Evolutionary conservation across 1,140 invertebrate species (phyloP), one percentile per base, ranked within the genome.

Genomic region (Glomeris maerens): DNA sequence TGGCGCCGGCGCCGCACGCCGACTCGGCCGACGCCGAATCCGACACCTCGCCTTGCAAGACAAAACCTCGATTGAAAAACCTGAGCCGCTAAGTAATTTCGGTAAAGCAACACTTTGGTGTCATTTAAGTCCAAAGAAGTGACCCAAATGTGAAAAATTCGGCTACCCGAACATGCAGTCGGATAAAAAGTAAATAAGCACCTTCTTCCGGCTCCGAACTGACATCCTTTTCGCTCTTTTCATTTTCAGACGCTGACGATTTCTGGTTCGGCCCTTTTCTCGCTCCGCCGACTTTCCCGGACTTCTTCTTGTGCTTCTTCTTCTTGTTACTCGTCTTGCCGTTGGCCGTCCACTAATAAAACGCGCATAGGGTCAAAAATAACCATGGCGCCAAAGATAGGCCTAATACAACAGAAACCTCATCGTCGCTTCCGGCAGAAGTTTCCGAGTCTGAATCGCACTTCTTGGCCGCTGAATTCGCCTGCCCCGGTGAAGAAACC

Each of bases 341-440:
- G 57, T 74, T 73, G 7, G 71, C 67, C 61, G 69, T 75, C 79
- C 79, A 83, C 64, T 68, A 20, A 27, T 59, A 55, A 46, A 54
- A 5, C 5, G n/a, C n/a, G n/a, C n/a, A n/a, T n/a, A n/a, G n/a
- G n/a, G n/a, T n/a, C n/a, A n/a, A n/a, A n/a, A n/a, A n/a, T n/a
- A n/a, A 36, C 17, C 10, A 36, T 36, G 10, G 10, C 10, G 10
- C 17, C 10, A 36, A 36, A 10, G 10, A 17, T 36, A 17, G 31
- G 17, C 31, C 31, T 36, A 36, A 10, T 36, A 10, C 10, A 36
- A 5, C 5, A 17, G 60, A 57, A 58, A 68, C 66, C 45, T 81
- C 78, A 59, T 76, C 78, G 65, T 84, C 79, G 49, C 81, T 81
- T 57, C 80, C 79, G 10, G n/a, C n/a, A n/a, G 79, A 81, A 2